phyloP scores from a whole-genome alignment of 2,113 vertebrate genomes.

The Rhineura floridana region DNA sequence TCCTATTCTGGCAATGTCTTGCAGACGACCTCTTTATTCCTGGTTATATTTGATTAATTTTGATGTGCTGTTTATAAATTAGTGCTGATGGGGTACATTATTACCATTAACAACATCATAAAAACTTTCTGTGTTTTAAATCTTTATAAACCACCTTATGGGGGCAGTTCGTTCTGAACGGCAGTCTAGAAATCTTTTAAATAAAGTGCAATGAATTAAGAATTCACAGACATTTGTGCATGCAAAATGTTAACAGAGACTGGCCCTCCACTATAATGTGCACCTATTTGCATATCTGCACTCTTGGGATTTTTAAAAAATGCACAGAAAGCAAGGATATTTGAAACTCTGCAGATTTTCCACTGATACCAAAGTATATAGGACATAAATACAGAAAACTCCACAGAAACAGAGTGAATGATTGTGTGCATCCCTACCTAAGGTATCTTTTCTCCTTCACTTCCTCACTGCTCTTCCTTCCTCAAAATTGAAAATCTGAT shows the following conservation, averaged over 20 bases:
- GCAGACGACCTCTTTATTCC: too few relatives aligned
- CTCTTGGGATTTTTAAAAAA: background rate
- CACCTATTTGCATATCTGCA: background rate
- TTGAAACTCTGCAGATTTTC: background rate
- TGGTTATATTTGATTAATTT: background rate
- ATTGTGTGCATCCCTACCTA: background rate
- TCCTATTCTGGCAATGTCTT: too few relatives aligned
- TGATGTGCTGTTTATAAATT: background rate
- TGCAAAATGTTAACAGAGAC: background rate
- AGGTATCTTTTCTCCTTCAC: fast-evolving
- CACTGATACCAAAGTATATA: background rate
- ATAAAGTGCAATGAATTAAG: background rate
- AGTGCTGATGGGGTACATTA: background rate
- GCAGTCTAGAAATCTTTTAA: background rate
- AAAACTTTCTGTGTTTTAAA: background rate
- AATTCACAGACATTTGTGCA: background rate
- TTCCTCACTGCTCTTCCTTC: background rate
- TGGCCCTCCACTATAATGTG: background rate
- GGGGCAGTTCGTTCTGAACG: background rate
- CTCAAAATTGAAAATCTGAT: background rate
- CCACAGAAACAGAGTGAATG: background rate
- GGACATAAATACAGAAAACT: background rate
- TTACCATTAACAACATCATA: too few relatives aligned
- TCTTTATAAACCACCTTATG: background rate
- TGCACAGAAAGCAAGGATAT: background rate